Percentiles rank a stretch among this genome's conserved stretches.
Conservation (phyloP, 2,113 vertebrate species). For the Tautogolabrus adspersus region DNA sequence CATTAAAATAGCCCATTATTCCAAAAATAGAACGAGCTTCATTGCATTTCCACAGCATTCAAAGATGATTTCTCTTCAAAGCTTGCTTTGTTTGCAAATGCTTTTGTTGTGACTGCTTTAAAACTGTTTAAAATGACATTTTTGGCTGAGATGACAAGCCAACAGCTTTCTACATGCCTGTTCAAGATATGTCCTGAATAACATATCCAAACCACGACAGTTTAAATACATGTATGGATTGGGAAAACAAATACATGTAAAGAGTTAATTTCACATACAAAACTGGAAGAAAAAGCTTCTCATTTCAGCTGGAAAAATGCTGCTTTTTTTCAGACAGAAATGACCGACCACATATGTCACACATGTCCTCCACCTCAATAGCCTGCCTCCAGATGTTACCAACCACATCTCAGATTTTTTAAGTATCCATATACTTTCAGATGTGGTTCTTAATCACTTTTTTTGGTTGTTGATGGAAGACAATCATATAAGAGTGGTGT, state of each 20-base stretch:
- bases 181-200: not conserved
- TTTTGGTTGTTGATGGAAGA: not conserved
- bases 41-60: not conserved
- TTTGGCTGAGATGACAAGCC: not conserved
- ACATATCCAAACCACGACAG: too few species aligned
- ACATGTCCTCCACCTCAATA: not conserved
- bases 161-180: not conserved
- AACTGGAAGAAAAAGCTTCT: too few species aligned
- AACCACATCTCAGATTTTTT: not conserved
- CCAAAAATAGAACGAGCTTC: not conserved
- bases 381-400: too few species aligned
- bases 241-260: not conserved
- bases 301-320: too few species aligned
- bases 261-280: too few species aligned
- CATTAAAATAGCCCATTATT: conserved; percentile 4
- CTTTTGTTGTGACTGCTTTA: not conserved
- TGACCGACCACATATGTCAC: too few species aligned
- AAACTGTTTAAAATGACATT: not conserved
- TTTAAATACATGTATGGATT: not conserved
- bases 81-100: not conserved
- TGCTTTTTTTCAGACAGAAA: not conserved
- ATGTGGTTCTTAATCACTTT: not conserved
- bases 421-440: not conserved
- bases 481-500: too few species aligned
- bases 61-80: not conserved